These are phyloP conservation scores for Dendrocincla tyrannina DNA, from an alignment of 2,797 vertebrate genomes.

Conservation along the genomic window DNA sequence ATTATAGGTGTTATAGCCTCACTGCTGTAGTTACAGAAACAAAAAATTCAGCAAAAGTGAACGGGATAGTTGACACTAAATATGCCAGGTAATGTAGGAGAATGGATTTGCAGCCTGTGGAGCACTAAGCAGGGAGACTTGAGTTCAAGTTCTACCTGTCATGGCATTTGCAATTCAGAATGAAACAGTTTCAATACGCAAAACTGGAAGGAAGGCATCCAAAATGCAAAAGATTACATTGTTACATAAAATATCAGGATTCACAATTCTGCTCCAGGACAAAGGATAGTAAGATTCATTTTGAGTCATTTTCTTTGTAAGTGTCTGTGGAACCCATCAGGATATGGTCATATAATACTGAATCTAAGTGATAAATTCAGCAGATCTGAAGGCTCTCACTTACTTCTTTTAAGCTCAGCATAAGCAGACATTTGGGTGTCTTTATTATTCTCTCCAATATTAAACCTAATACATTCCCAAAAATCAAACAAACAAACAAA, in stretches of 20 bases:
- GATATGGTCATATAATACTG: neutral
- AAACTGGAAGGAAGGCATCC: neutral
- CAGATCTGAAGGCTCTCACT: neutral
- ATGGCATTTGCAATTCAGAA: neutral
- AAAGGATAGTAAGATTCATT: neutral
- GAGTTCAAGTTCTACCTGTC: neutral
- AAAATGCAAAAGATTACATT: neutral
- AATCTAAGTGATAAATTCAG: neutral
- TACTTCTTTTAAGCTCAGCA: neutral
- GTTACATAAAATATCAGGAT: neutral
- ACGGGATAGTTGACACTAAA: neutral
- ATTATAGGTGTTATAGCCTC: neutral
- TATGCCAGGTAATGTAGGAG: rapidly evolving
- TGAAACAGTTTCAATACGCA: neutral
- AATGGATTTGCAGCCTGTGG: neutral
- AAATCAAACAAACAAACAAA: neutral
- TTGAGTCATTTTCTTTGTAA: neutral
- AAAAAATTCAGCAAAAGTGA: neutral
- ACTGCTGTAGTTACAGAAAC: neutral
- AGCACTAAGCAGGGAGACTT: neutral
- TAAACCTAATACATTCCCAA: neutral
- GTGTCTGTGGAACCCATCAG: neutral
- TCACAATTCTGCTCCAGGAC: neutral
- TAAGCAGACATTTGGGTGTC: neutral
- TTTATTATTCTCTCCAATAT: neutral